A percentile compares a stretch with the other conserved stretches of the same genome.
Conservation (phyloP, 92 coral and sea anemone species). For the Desmophyllum pertusum region DNA sequence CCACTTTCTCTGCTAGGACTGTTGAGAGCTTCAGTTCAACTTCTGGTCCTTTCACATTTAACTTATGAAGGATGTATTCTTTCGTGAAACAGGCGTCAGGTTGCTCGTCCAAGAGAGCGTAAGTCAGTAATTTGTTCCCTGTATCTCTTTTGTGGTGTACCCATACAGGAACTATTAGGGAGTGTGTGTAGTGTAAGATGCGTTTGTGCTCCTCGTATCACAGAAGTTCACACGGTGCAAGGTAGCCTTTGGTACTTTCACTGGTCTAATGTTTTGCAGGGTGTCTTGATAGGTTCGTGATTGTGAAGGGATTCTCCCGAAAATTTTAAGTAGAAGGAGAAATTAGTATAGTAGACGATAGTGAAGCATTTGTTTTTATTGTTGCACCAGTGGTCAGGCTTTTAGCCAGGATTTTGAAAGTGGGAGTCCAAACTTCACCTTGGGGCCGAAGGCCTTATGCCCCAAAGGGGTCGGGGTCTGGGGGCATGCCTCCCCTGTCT, state of each 20-base stretch:
- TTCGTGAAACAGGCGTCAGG: constrained; percentile 68
- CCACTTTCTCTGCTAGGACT: constrained; percentile 40
- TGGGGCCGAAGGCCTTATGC: no score
- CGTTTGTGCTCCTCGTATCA: neutral
- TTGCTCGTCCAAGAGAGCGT: constrained; percentile 68
- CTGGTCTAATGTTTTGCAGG: neutral
- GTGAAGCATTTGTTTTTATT: no score
- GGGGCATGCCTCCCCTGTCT: no score
- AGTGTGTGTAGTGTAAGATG: constrained; percentile 30
- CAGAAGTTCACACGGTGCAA: constrained; percentile 7
- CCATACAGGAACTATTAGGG: constrained; percentile 71
- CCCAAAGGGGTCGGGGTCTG: no score
- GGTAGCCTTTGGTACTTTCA: neutral
- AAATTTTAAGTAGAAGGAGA: no score
- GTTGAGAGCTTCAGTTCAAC: constrained; percentile 59
- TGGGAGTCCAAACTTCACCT: no score
- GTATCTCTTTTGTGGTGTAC: constrained; percentile 31
- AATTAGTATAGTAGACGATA: no score
- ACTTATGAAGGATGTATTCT: constrained; percentile 34
- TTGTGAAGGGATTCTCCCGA: constrained; percentile 52
- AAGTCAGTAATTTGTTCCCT: constrained; percentile 33
- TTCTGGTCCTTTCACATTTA: constrained; percentile 45
- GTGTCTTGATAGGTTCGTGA: neutral
- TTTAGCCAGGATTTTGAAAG: no score
- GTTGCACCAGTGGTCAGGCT: no score